A percentile compares a stretch with the other conserved stretches of the same genome.
phyloP scores from a whole-genome alignment of 2,888 invertebrate species.

The Sericinus montela region DNA sequence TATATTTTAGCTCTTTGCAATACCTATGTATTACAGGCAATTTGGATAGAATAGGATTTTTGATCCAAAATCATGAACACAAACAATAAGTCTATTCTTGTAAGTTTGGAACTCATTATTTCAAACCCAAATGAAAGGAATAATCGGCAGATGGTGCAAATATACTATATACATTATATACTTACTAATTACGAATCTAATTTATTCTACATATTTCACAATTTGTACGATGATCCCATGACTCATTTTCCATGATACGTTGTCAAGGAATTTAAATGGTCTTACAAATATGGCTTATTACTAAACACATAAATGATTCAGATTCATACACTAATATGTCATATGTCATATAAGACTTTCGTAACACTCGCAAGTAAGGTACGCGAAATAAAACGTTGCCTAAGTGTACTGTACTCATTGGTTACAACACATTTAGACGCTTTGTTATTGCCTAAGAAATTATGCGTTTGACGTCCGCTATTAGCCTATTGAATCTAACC shows the following conservation, averaged over 20 bases:
- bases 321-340: neutral
- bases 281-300: neutral
- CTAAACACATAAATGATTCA: neutral
- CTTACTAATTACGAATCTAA: too few species aligned
- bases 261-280: neutral
- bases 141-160: too few species aligned
- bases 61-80: too few species aligned
- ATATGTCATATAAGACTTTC: slow-evolving; percentile 6
- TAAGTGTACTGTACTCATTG: neutral
- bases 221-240: neutral
- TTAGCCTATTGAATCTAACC: too few species aligned
- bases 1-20: too few species aligned
- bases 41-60: too few species aligned
- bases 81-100: too few species aligned
- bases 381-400: slow-evolving; percentile 2
- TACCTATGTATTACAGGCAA: too few species aligned
- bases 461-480: neutral
- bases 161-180: too few species aligned
- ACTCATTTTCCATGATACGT: neutral
- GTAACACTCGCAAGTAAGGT: neutral
- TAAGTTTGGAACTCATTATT: too few species aligned
- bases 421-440: slow-evolving; percentile 1
- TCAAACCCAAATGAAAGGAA: too few species aligned
- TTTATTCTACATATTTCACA: too few species aligned
- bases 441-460: slow-evolving; percentile 3